phyloP scores from a whole-genome alignment of 2,797 vertebrate species.

The Mastacembelus armatus region DNA sequence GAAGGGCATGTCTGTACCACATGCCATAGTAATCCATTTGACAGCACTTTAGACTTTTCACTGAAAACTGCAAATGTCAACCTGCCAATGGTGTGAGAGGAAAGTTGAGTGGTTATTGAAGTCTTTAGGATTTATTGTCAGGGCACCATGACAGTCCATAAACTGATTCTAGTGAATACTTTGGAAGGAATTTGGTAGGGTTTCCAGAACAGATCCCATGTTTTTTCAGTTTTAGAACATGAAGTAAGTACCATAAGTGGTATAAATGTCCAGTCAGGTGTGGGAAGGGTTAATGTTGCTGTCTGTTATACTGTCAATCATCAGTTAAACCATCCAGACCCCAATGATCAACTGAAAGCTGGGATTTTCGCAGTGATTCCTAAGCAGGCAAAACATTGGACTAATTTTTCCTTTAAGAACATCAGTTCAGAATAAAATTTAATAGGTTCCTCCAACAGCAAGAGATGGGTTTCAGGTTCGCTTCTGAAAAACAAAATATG shows the following conservation, averaged over 20 bases:
- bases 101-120: too few relatives aligned
- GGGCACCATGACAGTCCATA: not conserved
- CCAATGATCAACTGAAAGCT: not conserved
- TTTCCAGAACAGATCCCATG: too few relatives aligned
- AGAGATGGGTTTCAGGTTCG: too few relatives aligned
- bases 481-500: too few relatives aligned
- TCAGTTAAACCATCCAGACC: not conserved
- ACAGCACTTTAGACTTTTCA: too few relatives aligned
- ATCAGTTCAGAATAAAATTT: not conserved
- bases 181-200: not conserved
- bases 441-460: too few relatives aligned
- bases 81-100: not conserved
- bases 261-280: not conserved
- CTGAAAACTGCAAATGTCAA: not conserved
- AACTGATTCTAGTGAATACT: not conserved
- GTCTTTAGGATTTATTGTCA: not conserved
- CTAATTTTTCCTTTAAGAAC: not conserved
- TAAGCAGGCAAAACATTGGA: too few relatives aligned
- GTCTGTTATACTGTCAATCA: not conserved
- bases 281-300: not conserved
- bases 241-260: too few relatives aligned
- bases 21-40: too few relatives aligned
- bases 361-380: not conserved
- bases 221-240: too few relatives aligned
- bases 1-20: too few relatives aligned